phyloP scores from a whole-genome alignment of 2,113 vertebrate genomes.

The Sylvilagus bachmani region DNA sequence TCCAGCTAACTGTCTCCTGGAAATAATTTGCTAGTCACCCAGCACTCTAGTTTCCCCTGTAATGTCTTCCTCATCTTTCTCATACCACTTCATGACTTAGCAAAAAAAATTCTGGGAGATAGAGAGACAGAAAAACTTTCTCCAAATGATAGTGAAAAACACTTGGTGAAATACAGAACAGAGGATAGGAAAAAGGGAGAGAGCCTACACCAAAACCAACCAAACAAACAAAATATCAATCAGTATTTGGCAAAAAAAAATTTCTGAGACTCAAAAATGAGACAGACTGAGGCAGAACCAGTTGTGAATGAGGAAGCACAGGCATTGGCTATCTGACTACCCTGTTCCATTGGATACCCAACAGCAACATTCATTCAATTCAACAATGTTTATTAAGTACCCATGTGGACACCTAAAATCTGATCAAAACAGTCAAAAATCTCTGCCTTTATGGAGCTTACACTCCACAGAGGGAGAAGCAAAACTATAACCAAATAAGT shows the following conservation, averaged over 20 bases:
- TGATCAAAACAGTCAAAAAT: conserved; percentile 9
- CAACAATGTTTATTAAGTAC: not conserved
- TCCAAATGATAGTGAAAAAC: not conserved
- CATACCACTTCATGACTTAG: not conserved
- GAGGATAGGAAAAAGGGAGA: not conserved
- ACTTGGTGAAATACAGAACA: not conserved
- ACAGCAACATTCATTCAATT: not conserved
- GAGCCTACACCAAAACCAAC: not conserved
- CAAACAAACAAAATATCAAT: not conserved
- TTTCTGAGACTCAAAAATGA: not conserved
- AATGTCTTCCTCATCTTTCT: not conserved
- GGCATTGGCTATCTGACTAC: no score
- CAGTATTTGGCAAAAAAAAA: not conserved
- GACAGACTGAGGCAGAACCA: not conserved
- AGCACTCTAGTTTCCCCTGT: not conserved
- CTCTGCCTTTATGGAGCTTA: not conserved
- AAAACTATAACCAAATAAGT: not conserved
- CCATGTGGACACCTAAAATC: not conserved
- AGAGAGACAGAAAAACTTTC: not conserved
- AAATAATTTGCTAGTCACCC: not conserved
- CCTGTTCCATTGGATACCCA: not conserved
- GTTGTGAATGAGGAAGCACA: not conserved
- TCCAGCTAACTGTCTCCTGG: not conserved
- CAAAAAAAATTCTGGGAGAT: not conserved
- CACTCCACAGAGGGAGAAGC: not conserved